Percentiles rank a stretch among this genome's conserved stretches.
Conservation (phyloP, 2,113 vertebrate species). For the Camelus dromedarius region DNA sequence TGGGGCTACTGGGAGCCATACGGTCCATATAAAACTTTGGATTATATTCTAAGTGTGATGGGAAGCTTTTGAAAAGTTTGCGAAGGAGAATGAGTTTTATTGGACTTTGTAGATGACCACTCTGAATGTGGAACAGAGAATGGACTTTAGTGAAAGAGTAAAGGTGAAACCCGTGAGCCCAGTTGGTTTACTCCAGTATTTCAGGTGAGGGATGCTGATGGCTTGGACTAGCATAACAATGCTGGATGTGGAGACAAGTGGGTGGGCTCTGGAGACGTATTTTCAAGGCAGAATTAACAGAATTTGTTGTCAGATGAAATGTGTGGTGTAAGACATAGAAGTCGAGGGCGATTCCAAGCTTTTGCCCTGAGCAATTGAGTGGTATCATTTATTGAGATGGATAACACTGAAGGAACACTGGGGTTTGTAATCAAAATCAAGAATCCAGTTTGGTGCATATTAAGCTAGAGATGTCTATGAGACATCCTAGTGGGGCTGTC, state of each 20-base stretch:
- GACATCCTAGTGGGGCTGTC: neutral
- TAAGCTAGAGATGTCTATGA: neutral
- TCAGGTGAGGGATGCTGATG: neutral
- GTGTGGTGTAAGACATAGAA: neutral
- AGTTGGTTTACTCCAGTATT: neutral
- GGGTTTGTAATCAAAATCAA: neutral
- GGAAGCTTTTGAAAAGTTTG: constrained; percentile 1
- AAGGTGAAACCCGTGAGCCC: neutral
- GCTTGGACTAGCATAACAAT: neutral
- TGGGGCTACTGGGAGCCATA: neutral
- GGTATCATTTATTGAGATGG: neutral
- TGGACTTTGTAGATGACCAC: neutral
- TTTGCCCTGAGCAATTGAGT: neutral
- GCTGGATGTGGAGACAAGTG: neutral
- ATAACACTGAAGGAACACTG: neutral
- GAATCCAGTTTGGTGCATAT: neutral
- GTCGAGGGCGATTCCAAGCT: neutral
- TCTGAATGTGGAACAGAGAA: neutral
- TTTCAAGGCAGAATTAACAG: neutral
- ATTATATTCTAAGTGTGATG: neutral
- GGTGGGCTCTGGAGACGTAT: neutral
- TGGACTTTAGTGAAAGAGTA: neutral
- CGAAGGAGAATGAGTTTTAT: neutral
- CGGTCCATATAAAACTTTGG: neutral
- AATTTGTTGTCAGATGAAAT: neutral